Percentiles rank a stretch among this genome's conserved stretches.
Conservation (phyloP, 2,888 invertebrate species). For the Diogma glabrata region DNA sequence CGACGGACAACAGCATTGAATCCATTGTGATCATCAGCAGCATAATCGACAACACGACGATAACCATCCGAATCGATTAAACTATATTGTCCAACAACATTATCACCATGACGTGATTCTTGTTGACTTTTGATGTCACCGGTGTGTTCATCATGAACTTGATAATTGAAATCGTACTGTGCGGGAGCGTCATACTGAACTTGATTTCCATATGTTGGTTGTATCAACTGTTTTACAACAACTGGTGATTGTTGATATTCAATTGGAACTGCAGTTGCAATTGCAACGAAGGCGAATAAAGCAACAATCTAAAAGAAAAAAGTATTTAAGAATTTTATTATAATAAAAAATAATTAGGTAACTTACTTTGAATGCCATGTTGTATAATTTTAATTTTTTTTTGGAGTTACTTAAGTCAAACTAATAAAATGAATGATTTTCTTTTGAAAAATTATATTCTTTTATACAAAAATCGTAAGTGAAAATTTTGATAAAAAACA, state of each 20-base stretch:
- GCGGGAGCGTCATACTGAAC: constrained; percentile 30
- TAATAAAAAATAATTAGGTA: too few relatives aligned
- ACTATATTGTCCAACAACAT: constrained; percentile 40
- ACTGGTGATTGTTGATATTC: neutral
- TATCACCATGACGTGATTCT: constrained; percentile 40
- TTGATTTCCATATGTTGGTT: neutral
- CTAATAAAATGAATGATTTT: constrained; percentile 2
- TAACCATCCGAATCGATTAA: constrained; percentile 42
- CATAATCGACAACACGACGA: constrained; percentile 40
- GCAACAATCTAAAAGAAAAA: neutral
- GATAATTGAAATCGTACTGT: constrained; percentile 39
- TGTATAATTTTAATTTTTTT: neutral
- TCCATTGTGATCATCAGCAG: constrained; percentile 40
- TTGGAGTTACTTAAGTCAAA: too few relatives aligned
- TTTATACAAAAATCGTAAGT: neutral
- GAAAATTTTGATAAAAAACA: too few relatives aligned
- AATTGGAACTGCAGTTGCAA: constrained; percentile 17
- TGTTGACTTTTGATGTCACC: constrained; percentile 42
- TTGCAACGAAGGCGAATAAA: neutral
- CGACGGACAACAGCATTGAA: constrained; percentile 42
- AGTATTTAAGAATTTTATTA: neutral
- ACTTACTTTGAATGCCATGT: constrained; percentile 8
- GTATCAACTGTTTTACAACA: constrained; percentile 3
- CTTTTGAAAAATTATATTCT: neutral
- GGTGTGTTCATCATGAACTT: constrained; percentile 39